Percentiles rank a stretch among this genome's conserved stretches.
phyloP scores from a whole-genome alignment of 2,113 vertebrate species.

The Cyprinodon variegatus region DNA sequence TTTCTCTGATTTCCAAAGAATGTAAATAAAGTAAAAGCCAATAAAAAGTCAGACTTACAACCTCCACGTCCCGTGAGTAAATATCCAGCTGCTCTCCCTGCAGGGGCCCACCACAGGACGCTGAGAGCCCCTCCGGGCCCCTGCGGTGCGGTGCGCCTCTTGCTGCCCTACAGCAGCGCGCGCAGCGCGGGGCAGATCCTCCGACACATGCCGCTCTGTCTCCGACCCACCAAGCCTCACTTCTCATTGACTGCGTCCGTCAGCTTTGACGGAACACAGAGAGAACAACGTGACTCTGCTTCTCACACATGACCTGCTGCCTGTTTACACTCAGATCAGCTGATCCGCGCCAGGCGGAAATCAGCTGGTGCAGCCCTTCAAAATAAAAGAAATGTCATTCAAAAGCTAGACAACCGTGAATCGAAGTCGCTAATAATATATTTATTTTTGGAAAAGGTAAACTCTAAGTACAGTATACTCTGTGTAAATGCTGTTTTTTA shows the following conservation, averaged over 20 bases:
- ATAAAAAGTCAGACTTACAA: conserved; percentile 41
- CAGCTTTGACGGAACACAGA: background rate
- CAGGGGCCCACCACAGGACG: conserved; percentile 25
- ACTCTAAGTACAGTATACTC: background rate
- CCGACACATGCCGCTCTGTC: conserved; percentile 9
- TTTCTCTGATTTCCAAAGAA: background rate
- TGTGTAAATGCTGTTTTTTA: background rate
- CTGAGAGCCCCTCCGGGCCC: conserved; percentile 10
- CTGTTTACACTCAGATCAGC: conserved; percentile 72
- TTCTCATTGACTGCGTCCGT: background rate
- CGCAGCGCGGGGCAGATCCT: background rate
- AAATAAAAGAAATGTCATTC: conserved; percentile 40
- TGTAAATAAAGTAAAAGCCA: background rate
- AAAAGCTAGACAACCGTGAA: background rate
- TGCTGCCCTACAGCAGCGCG: background rate
- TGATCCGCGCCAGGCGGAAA: conserved; percentile 55
- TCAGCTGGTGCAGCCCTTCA: conserved; percentile 20
- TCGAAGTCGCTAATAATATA: background rate
- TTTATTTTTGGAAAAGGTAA: background rate
- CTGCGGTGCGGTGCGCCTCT: conserved; percentile 20
- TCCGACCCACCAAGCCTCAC: background rate
- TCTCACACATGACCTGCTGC: conserved; percentile 5
- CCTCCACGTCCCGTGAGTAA: conserved; percentile 7
- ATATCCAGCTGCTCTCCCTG: conserved; percentile 13
- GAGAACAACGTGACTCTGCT: background rate